Base-by-base conservation (phyloP, 2,888 invertebrate species). In the Rotaria sp. region DNA sequence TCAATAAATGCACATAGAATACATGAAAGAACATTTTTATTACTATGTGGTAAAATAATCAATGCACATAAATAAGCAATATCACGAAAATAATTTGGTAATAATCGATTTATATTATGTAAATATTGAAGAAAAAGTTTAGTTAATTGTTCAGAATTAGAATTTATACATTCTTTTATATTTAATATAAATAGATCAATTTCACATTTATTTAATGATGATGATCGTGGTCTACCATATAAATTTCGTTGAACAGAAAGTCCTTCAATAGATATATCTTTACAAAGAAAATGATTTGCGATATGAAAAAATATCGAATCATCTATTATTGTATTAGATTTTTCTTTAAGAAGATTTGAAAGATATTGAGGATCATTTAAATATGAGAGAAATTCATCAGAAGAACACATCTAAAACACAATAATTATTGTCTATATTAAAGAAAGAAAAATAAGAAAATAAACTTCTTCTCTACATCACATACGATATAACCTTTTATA, bases 51-150 rank as follows among this genome's bases (percentile, higher is more conserved):
- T 15, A 67, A 30, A 67, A 67, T 10, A 35, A 67, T 18, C n/a
- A 35, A 15, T 13, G 67, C 35, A 67, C 67, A 67, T 67, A 67
- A n/a, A 67, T 67, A 67, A 35, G 67, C 13, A 2, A 67, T 67
- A n/a, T 67, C n/a, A 8, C 35, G 67, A 67, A n/a, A 67, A 35
- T 67, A 0, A 0, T 67, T 35, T 18, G 67, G 67, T 75, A 75
- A 75, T 75, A 45, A 41, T 13, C 41, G 75, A 41, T 38, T 45
- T 1, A 75, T 75, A 45, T 75, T 75, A 75, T 75, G 75, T 75
- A 75, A 75, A 75, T 75, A 75, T 75, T 75, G 75, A n/a, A 67
- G 67, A 67, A 67, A 67, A 30, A 5, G 13, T 67, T 67, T 67
- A 15, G 18, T 35, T 67, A 67, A 67, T 15, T 67, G 15, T 35